Conservation (phyloP, 2,113 vertebrate genomes). For the human region GRCh38 chr3:75813001-75813500, state of each 20-base stretch:
- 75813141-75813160: not conserved
- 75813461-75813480: not conserved
- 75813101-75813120: rapidly evolving
- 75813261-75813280: not conserved
- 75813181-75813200: not conserved
- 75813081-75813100: not conserved
- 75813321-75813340: not conserved
- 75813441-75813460: not conserved
- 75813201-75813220: not conserved
- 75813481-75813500: not conserved
- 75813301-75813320: not conserved
- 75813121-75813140: not conserved
- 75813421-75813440: not conserved
- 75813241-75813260: not conserved
- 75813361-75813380: not conserved
- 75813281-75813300: not conserved
- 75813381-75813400: not conserved
- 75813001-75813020: no score
- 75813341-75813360: not conserved
- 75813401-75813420: not conserved
- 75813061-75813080: no score
- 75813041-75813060: no score
- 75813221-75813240: not conserved
- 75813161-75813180: not conserved
- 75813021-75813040: no score